A percentile compares a stretch with the other conserved stretches of the same genome.
phyloP scores from a whole-genome alignment of 2,888 invertebrate species.

The Calliscelio sp. region DNA sequence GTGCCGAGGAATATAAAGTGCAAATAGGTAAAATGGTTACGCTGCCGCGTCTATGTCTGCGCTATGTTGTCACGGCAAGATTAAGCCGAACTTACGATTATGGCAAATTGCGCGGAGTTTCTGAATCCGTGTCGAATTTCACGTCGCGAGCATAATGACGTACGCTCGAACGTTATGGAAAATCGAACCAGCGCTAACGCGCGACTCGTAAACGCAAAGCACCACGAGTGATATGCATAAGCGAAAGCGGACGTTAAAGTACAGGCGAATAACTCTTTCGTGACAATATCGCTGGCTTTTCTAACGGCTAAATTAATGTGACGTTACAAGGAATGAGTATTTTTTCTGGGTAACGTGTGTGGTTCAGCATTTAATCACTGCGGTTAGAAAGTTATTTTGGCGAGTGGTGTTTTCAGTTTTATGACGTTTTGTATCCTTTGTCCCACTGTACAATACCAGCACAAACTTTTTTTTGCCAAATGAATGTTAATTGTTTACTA shows the following conservation, averaged over 20 bases:
- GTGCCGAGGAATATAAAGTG: slow-evolving; percentile 61
- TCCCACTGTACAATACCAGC: too few relatives aligned
- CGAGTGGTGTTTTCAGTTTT: slow-evolving; percentile 29
- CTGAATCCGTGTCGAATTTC: slow-evolving; percentile 61
- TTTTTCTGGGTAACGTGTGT: slow-evolving; percentile 28
- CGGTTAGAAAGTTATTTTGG: slow-evolving; percentile 62
- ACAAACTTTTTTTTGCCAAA: too few relatives aligned
- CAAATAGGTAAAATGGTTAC: slow-evolving; percentile 47
- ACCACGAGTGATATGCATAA: slow-evolving; percentile 43
- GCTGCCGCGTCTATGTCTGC: background rate
- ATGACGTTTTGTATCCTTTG: slow-evolving; percentile 40
- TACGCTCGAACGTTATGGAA: slow-evolving; percentile 61
- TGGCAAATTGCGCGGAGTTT: slow-evolving; percentile 56
- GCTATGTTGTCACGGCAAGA: slow-evolving; percentile 18
- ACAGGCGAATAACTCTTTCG: slow-evolving; percentile 38
- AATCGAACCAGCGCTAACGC: slow-evolving; percentile 53
- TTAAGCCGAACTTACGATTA: slow-evolving; percentile 54
- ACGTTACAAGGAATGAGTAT: slow-evolving; percentile 51
- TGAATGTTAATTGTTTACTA: too few relatives aligned
- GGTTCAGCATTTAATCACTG: slow-evolving; percentile 42
- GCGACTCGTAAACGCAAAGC: slow-evolving; percentile 56
- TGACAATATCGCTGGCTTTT: slow-evolving; percentile 38
- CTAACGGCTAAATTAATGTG: slow-evolving; percentile 57
- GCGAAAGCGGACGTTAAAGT: slow-evolving; percentile 45
- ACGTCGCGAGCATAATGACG: slow-evolving; percentile 52